Evolutionary conservation across 2,797 vertebrate genomes (phyloP), one percentile per base, ranked within the genome.

Genomic region (Natrix natrix): DNA sequence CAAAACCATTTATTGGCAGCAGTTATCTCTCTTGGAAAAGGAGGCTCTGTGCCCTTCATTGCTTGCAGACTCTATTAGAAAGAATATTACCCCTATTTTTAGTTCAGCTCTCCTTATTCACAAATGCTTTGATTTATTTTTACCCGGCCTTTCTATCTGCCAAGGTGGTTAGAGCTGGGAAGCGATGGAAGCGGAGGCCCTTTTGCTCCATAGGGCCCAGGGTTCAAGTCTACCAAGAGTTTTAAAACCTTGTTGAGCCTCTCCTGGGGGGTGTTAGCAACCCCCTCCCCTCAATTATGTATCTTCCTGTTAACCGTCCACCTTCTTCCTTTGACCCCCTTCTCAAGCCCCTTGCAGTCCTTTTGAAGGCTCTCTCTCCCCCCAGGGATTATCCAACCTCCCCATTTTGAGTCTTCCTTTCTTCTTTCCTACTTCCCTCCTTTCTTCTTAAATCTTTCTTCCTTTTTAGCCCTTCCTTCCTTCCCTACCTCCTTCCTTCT

Each of bases 1-100:
- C 92, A 93, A 95, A 91, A 92, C n/a, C 54, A 91, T 91, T 96
- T 92, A 93, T 95, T 89, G 87, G 94, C 94, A 92, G 93, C 89
- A 7, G 0, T 5, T 94, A 92, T 61, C 87, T 94, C 93, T 92
- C 54, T 8, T 86, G 74, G 17, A 88, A 66, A 88, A 86, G 87
- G 91, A 94, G 87, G 91, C 94, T 93, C 89, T 24, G 5, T 88
- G 92, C 90, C 93, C 94, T 94, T 94, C 90, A 90, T 5, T 0
- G 37, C 74, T 83, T 22, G 32, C 74, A 22, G 74, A 22, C 74
- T 78, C 37, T 5, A 83, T 83, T 48, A 22, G 20, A 83, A 83
- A 24, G 74, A 48, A 83, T 12, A 43, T 78, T 16, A 48, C 1
- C 74, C 74, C 37, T 12, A 5, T 83, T 83, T 83, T 48, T 48